phyloP scores from a whole-genome alignment of 1,140 invertebrate genomes.

The Propsilocerus akamusi region DNA sequence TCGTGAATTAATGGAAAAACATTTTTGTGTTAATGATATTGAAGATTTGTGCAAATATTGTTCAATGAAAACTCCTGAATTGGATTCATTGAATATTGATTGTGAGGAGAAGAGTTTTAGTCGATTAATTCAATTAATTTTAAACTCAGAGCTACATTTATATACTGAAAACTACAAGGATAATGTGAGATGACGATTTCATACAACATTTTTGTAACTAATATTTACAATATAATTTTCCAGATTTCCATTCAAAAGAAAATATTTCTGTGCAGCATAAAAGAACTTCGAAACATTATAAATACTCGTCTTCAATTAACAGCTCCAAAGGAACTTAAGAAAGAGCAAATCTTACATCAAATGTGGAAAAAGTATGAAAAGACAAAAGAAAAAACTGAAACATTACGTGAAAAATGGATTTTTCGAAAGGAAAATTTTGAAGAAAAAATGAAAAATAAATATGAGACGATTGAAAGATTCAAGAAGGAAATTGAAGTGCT shows the following conservation, averaged over 20 bases:
- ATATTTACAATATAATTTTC: neutral
- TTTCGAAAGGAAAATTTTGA: neutral
- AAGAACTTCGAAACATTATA: neutral
- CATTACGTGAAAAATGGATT: neutral
- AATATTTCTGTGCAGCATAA: neutral
- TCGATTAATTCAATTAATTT: neutral
- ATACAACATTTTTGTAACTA: neutral
- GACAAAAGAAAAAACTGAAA: neutral
- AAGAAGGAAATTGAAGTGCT: neutral
- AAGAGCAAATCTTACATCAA: conserved; percentile 2
- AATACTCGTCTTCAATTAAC: neutral
- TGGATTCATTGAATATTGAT: neutral
- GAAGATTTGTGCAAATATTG: neutral
- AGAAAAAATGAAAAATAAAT: neutral
- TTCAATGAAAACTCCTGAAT: neutral
- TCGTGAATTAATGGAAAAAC: neutral
- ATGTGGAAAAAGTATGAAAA: conserved; percentile 2
- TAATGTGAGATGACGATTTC: neutral
- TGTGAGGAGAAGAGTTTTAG: neutral
- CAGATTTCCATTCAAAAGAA: neutral
- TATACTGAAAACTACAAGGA: neutral
- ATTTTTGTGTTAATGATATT: neutral
- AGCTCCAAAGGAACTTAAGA: neutral
- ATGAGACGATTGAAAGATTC: neutral
- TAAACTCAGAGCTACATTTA: neutral